A percentile compares a stretch with the other conserved stretches of the same genome.
Evolutionary conservation across 1,140 invertebrate genomes (phyloP).

Genomic region (Atopsyche davidsoni): DNA sequence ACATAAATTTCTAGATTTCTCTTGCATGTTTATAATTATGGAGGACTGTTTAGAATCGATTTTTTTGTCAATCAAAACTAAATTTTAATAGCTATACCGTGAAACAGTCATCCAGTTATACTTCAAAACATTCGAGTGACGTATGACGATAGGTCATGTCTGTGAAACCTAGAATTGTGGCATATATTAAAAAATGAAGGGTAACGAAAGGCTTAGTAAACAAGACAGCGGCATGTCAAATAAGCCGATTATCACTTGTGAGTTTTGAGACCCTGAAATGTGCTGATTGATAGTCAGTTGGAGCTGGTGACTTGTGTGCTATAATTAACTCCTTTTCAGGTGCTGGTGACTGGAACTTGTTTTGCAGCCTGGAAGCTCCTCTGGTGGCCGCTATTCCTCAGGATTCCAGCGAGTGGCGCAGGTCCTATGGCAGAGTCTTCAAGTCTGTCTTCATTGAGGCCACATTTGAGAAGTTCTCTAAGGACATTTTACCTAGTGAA

Average conservation of each 20-base stretch:
- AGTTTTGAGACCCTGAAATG: constrained; percentile 31
- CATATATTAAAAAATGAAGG: constrained; percentile 47
- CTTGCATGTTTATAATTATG: constrained; percentile 13
- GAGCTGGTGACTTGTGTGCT: constrained; percentile 1
- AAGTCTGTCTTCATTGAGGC: constrained; percentile 81
- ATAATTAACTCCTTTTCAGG: constrained; percentile 49
- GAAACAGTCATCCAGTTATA: too few species aligned
- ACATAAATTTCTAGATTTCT: constrained; percentile 15
- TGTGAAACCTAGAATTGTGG: constrained; percentile 37
- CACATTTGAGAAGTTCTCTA: constrained; percentile 76
- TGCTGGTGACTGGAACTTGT: constrained; percentile 82
- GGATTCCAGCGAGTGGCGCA: constrained; percentile 84
- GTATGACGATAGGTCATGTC: constrained; percentile 34
- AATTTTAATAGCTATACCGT: too few species aligned
- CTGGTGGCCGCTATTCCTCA: constrained; percentile 73
- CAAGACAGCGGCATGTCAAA: constrained; percentile 44
- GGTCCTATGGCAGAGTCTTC: constrained; percentile 72
- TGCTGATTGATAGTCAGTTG: background rate
- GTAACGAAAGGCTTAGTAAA: constrained; percentile 41
- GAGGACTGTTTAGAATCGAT: background rate
- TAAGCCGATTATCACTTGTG: constrained; percentile 54
- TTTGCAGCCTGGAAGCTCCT: constrained; percentile 71
- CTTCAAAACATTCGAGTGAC: constrained; percentile 9
- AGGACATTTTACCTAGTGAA: constrained; percentile 61
- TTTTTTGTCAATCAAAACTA: background rate